phyloP scores from a whole-genome alignment of 2,888 invertebrate genomes.

The Crioceris asparagi region DNA sequence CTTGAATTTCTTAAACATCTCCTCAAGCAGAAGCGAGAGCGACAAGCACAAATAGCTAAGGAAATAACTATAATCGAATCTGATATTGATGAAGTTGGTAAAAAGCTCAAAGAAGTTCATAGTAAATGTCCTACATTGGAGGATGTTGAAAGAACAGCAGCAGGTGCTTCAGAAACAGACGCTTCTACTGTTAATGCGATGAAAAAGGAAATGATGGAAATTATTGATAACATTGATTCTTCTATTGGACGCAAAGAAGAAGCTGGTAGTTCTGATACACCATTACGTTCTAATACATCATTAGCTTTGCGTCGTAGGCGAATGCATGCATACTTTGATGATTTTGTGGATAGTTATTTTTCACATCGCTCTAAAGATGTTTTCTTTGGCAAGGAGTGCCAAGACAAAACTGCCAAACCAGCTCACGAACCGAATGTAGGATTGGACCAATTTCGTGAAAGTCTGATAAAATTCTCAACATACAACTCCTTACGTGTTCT shows the following conservation, averaged over 20 bases:
- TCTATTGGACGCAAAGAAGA: conserved; percentile 34
- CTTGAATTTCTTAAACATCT: conserved; percentile 75
- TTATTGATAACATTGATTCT: conserved; percentile 44
- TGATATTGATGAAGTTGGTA: conserved; percentile 62
- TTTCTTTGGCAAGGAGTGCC: conserved; percentile 44
- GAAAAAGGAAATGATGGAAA: conserved; percentile 45
- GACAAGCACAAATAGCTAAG: conserved; percentile 51
- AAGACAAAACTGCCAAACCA: conserved; percentile 27
- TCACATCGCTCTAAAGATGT: conserved; percentile 63
- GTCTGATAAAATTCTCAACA: conserved; percentile 74
- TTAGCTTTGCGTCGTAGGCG: conserved; percentile 60
- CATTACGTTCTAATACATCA: conserved; percentile 19
- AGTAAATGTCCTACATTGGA: conserved; percentile 47
- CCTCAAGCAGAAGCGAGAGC: conserved; percentile 58
- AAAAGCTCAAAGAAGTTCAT: conserved; percentile 48
- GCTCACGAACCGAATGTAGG: conserved; percentile 37
- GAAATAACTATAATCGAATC: conserved; percentile 67
- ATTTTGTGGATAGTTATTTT: conserved; percentile 81
- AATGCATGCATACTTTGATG: conserved; percentile 79
- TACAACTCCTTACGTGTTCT: conserved; percentile 69
- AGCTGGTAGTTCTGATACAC: conserved; percentile 16
- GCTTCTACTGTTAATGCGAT: conserved; percentile 43
- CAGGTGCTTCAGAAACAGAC: conserved; percentile 36
- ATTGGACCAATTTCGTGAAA: conserved; percentile 69
- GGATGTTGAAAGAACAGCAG: conserved; percentile 41